Evolutionary conservation across 2,888 invertebrate genomes (phyloP), one percentile per base, ranked within the genome.

Genomic region (Incurvaria masculella): DNA sequence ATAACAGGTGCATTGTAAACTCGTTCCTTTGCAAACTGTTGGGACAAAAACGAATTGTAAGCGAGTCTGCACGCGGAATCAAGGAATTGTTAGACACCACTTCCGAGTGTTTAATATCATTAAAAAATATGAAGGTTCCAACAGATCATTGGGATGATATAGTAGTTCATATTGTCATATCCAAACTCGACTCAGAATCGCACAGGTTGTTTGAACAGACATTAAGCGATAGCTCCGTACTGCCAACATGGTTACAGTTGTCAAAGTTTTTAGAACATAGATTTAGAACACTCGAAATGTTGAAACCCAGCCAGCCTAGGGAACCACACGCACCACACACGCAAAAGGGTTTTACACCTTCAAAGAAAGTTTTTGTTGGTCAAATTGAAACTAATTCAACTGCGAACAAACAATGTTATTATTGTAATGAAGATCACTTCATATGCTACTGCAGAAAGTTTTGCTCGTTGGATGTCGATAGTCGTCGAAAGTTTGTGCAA

Each of bases 281-380:
- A 43, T 59, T 58, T 46, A 49, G 57, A n/a, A 52, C 56, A 11
- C 40, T 59, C 5, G 59, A 61, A 46, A 21, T 60, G 45, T 40
- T 8, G 40, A 50, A 38, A 11, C n/a, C n/a, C n/a, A n/a, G n/a
- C n/a, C n/a, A n/a, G n/a, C 16, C 17, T 8, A 43, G 18, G 39
- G 23, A 42, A 43, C 43, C 43, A 38, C 43, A n/a, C n/a, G n/a
- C n/a, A n/a, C n/a, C n/a, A n/a, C n/a, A n/a, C n/a, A n/a, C n/a
- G n/a, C n/a, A 6, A 6, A 45, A 21, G 5, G 6, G 14, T 20
- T 8, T 10, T 21, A n/a, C n/a, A n/a, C 10, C 38, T 17, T 18
- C 14, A 8, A 33, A 33, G 33, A 33, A 33, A 33, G 33, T 33
- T 3, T 33, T 33, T 11, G 33, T 33, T 33, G 33, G 33, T 33